Evolutionary conservation across 1,140 invertebrate genomes (phyloP), one percentile per base, ranked within the genome.

Genomic region (Stegodyphus mimosarum): DNA sequence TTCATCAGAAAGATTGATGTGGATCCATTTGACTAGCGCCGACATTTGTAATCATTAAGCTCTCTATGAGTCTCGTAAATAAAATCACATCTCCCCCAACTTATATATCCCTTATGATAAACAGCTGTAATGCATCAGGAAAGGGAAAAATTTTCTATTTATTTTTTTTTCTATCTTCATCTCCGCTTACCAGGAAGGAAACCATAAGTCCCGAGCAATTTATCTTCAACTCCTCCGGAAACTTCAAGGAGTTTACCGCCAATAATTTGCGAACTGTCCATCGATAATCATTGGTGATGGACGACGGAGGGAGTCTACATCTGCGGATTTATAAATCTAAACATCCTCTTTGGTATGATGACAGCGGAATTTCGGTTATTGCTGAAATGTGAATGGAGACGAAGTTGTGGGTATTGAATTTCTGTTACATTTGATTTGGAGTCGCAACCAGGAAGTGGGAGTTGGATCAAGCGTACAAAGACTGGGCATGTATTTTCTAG

Each of bases 231-330:
- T 69, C 64, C 66, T 33, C 76, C 76, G 76, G 76, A 78, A 78
- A 78, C 76, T 69, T 78, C 18, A 48, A 53, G 64, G 76, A 78
- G 76, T 78, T 78, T 78, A 78, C 76, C 76, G 66, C 50, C 63
- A 78, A 78, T 78, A 78, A 78, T 78, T 78, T 78, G 76, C 76
- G 76, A 78, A 63, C 76, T 78, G 76, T 66, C 76, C 67, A 52
- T 78, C 64, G 49, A 15, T 78, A 78, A 78, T 78, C 76, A 78
- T 69, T 53, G 76, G 64, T 78, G 76, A 78, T 78, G 55, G 76
- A 78, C 60, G 76, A 69, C 9, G 17, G n/a, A 67, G n/a, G 66
- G 15, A 63, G 49, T 60, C 52, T 78, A 15, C 17, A 51, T 69
- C n/a, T 69, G n/a, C 49, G 33, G 64, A 78, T 78, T 78, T 78